Base-by-base conservation (phyloP, 2,888 invertebrate genomes). In the Synergus laeviventris region DNA sequence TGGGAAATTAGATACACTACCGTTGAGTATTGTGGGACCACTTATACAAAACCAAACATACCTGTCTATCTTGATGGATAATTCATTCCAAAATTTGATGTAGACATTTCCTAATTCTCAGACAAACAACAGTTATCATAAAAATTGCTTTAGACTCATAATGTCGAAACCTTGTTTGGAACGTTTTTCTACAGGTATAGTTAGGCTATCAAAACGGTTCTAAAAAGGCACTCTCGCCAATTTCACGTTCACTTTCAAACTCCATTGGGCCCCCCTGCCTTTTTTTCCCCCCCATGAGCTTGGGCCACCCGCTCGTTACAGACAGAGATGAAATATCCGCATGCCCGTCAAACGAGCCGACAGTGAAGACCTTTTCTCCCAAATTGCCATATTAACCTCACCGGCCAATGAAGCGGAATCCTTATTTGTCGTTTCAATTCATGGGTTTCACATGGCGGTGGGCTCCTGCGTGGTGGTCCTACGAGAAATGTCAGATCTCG, bases 271-370 rank as follows among this genome's bases (percentile, higher is more conserved):
- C 66, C 56, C 64, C 36, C 42, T 36, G 24, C 61, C 42, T 54
- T 70, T 70, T 62, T 75, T 70, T 60, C 73, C 38, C 36, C 59
- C 31, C 18, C 45, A 73, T 62, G 73, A 38, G 38, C 39, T 76
- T 42, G 42, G 61, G 66, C 54, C 60, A 61, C 54, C 76, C 59
- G 78, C 77, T 79, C 77, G 75, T 76, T 78, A 78, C 74, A 74
- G 76, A 74, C 49, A 73, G 74, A 54, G 75, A 73, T 60, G 77
- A 73, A 75, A 62, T 56, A 64, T 74, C 73, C 74, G 66, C 75
- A 76, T 80, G 75, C 54, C 49, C 75, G 75, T 78, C 73, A 78
- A 78, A 78, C 78, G 75, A 75, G 78, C 78, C 78, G 78, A 73
- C 78, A 70, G 56, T 39, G 39, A 56, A 75, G 66, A 70, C 66